Percentiles rank a stretch among this genome's conserved stretches.
phyloP scores from a whole-genome alignment of 2,113 vertebrate genomes.

The Microtus ochrogaster region DNA sequence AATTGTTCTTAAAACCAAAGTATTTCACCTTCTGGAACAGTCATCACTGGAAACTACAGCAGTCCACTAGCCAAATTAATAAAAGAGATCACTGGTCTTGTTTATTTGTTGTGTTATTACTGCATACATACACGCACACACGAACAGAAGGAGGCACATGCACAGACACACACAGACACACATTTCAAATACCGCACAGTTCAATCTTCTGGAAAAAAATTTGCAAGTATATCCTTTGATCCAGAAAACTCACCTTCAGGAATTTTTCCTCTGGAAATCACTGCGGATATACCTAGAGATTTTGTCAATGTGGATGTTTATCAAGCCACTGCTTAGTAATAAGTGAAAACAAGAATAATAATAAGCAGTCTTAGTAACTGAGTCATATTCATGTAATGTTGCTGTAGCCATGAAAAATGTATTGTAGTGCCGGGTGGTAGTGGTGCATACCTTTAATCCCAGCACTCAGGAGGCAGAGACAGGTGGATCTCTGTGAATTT shows the following conservation, averaged over 20 bases:
- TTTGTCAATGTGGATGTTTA: neutral
- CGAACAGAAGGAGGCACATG: neutral
- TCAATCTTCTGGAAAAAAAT: neutral
- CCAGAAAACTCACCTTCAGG: conserved; percentile 12
- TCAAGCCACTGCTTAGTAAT: conserved; percentile 10
- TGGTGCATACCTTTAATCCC: too few species aligned
- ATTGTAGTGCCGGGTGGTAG: neutral
- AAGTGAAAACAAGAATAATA: neutral
- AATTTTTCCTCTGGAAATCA: conserved; percentile 26
- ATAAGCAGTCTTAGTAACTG: neutral
- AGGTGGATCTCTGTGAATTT: too few species aligned
- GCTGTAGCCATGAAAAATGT: neutral
- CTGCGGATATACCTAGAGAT: neutral
- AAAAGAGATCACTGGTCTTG: neutral
- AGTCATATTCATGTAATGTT: neutral
- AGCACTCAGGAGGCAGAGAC: too few species aligned
- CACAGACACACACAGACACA: neutral
- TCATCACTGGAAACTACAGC: neutral
- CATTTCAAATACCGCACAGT: neutral
- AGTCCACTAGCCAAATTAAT: neutral
- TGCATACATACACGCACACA: too few species aligned
- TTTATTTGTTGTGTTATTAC: neutral
- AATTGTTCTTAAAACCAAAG: neutral
- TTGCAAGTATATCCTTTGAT: conserved; percentile 34
- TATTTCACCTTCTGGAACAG: neutral